A percentile compares a stretch with the other conserved stretches of the same genome.
phyloP scores from a whole-genome alignment of 2,797 vertebrate species.

The Neosilurus hyrtlii region DNA sequence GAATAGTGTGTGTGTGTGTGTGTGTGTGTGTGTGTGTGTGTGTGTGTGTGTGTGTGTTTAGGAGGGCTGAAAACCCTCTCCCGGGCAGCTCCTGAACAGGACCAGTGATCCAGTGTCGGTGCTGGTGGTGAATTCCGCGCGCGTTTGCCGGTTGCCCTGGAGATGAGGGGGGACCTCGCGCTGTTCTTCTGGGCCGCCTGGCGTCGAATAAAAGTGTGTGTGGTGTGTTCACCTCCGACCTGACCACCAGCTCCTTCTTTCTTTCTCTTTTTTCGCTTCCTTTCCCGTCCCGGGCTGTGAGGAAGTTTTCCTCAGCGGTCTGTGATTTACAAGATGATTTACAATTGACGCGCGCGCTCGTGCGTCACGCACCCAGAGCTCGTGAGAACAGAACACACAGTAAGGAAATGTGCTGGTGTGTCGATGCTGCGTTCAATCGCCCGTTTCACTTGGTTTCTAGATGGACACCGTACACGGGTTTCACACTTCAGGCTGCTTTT shows the following conservation, averaged over 20 bases:
- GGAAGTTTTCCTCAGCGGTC: neutral
- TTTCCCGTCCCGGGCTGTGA: neutral
- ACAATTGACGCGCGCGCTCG: conserved; percentile 21
- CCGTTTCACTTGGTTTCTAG: neutral
- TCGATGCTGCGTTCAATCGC: too few species aligned
- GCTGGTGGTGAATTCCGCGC: conserved; percentile 59
- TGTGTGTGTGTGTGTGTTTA: neutral
- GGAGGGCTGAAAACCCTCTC: neutral
- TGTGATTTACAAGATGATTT: conserved; percentile 38
- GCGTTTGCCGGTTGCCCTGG: conserved; percentile 64
- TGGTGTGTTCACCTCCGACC: conserved; percentile 14
- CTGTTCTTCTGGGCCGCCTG: conserved; percentile 40
- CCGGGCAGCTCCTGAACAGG: neutral
- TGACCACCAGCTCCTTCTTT: neutral
- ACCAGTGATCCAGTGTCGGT: neutral
- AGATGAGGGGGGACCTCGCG: conserved; percentile 51
- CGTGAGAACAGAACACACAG: neutral
- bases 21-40: too few species aligned
- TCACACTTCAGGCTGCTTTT: neutral
- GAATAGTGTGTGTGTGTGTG: too few species aligned
- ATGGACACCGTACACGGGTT: too few species aligned
- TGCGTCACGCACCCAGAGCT: conserved; percentile 16
- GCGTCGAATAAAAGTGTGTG: conserved; percentile 16
- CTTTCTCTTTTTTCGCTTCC: too few species aligned
- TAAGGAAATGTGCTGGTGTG: neutral